Conservation (phyloP, 1,140 invertebrate species). For the Pseudomyrmex gracilis region DNA sequence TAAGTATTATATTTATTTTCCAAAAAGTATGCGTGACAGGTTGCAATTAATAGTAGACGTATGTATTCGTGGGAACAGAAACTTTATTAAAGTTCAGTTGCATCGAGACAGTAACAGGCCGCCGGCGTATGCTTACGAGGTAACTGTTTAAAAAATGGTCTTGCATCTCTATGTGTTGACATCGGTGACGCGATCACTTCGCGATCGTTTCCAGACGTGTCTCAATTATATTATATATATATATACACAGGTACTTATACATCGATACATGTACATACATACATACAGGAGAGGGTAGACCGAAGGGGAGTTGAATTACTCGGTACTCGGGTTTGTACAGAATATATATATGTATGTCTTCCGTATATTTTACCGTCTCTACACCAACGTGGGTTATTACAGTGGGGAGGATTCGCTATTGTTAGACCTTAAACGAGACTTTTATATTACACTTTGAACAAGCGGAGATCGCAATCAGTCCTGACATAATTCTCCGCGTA, state of each 20-base stretch:
- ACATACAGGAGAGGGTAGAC: constrained; percentile 41
- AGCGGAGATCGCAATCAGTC: constrained; percentile 76
- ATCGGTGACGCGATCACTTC: constrained; percentile 19
- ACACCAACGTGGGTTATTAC: constrained; percentile 57
- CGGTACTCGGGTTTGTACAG: constrained; percentile 59
- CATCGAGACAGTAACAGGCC: constrained; percentile 61
- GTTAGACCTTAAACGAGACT: constrained; percentile 58
- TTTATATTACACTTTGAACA: constrained; percentile 83
- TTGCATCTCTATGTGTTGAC: constrained; percentile 41
- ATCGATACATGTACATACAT: constrained; percentile 66
- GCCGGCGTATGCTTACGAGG: constrained; percentile 43
- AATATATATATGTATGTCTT: constrained; percentile 50
- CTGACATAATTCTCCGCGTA: constrained; percentile 74
- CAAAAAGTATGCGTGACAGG: constrained; percentile 4
- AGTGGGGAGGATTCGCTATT: constrained; percentile 55
- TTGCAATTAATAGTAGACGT: constrained; percentile 20
- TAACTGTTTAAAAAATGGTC: constrained; percentile 67
- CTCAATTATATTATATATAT: constrained; percentile 33
- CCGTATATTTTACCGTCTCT: constrained; percentile 37
- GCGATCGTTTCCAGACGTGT: constrained; percentile 9
- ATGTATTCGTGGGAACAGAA: constrained; percentile 69
- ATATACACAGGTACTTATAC: constrained; percentile 66
- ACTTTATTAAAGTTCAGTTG: constrained; percentile 72
- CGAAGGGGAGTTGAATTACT: not conserved
- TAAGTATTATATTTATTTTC: constrained; percentile 7